These are phyloP conservation scores for Lasioglossum zephyrum DNA, from an alignment of 2,888 invertebrate species.

Conservation along the genomic window DNA sequence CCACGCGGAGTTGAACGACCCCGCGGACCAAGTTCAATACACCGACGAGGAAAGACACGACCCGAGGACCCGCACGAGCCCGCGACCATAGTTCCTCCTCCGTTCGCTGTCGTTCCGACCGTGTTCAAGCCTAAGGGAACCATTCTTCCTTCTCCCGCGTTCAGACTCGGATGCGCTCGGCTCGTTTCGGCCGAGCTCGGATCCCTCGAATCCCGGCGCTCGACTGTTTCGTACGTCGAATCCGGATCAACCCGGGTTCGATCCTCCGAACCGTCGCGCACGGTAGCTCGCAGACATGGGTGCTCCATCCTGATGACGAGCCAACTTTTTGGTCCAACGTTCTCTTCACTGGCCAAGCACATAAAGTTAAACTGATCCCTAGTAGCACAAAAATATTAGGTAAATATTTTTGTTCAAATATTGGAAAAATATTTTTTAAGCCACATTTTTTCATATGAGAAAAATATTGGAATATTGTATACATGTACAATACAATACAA, in stretches of 20 bases:
- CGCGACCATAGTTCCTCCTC: constrained; percentile 62
- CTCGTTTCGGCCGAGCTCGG: constrained; percentile 33
- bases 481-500: too few relatives aligned
- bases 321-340: not conserved
- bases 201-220: constrained; percentile 25
- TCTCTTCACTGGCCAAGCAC: not conserved
- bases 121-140: constrained; percentile 38
- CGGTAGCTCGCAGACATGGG: not conserved
- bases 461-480: too few relatives aligned
- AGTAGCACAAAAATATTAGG: too few relatives aligned
- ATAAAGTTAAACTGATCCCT: not conserved
- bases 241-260: constrained; percentile 20
- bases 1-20: constrained; percentile 80
- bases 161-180: constrained; percentile 32
- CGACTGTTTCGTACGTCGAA: constrained; percentile 23
- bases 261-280: too few relatives aligned
- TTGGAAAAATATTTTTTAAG: too few relatives aligned
- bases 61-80: constrained; percentile 46
- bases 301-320: not conserved
- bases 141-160: constrained; percentile 41
- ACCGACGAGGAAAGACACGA: constrained; percentile 69
- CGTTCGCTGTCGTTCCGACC: constrained; percentile 53
- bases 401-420: too few relatives aligned
- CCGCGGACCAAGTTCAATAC: constrained; percentile 82
- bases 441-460: too few relatives aligned